phyloP scores from a whole-genome alignment of 2,888 invertebrate species.

The Philopedon plagiatum region DNA sequence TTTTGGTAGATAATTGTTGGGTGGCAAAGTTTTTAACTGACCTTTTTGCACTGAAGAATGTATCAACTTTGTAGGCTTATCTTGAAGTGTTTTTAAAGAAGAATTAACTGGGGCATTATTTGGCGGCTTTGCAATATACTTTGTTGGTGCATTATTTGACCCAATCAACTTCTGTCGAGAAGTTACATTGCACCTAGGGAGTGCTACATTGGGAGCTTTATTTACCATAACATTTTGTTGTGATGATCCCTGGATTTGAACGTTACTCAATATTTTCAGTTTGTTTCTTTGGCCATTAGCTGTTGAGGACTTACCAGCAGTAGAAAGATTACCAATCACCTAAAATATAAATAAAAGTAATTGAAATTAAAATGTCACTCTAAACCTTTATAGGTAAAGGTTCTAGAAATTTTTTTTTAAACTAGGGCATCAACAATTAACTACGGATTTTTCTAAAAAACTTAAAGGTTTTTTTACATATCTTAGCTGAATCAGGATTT shows the following conservation, averaged over 20 bases:
- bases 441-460: too few relatives aligned
- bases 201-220: constrained; percentile 56
- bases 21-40: constrained; percentile 64
- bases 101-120: constrained; percentile 53
- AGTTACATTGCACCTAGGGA: constrained; percentile 58
- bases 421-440: too few relatives aligned
- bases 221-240: constrained; percentile 62
- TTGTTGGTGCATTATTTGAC: constrained; percentile 62
- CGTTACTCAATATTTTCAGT: constrained; percentile 67
- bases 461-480: too few relatives aligned
- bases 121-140: constrained; percentile 62
- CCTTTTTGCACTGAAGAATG: constrained; percentile 64
- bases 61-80: constrained; percentile 58
- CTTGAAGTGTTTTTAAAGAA: constrained; percentile 54
- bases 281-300: constrained; percentile 66
- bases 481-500: too few relatives aligned
- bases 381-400: too few relatives aligned
- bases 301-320: constrained; percentile 54
- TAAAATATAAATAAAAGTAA: constrained; percentile 52
- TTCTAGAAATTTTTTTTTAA: too few relatives aligned
- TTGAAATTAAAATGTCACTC: too few relatives aligned
- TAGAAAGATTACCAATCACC: constrained; percentile 53
- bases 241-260: constrained; percentile 58
- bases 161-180: constrained; percentile 63
- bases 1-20: constrained; percentile 59